phyloP scores from a whole-genome alignment of 2,797 vertebrate genomes.

The Hemibagrus guttatus region DNA sequence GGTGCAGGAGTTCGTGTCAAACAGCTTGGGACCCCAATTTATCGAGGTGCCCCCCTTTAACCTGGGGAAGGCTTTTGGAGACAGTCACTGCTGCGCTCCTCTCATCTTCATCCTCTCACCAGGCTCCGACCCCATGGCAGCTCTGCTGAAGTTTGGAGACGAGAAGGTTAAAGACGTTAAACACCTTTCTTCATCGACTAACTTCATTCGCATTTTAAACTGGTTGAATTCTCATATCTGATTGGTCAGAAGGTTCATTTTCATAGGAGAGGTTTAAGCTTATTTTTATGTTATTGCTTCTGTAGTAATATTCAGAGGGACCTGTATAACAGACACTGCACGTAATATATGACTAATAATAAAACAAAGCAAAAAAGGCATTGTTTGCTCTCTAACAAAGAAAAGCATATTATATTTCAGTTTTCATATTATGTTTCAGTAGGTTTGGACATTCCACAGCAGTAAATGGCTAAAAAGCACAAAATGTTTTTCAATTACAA shows the following conservation, averaged over 20 bases:
- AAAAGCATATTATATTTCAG: too few relatives aligned
- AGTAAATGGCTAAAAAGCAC: too few relatives aligned
- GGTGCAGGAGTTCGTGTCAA: constrained; percentile 84
- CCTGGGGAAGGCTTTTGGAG: constrained; percentile 80
- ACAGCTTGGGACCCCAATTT: constrained; percentile 78
- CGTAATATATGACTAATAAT: neutral
- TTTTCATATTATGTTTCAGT: too few relatives aligned
- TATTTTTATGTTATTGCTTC: neutral
- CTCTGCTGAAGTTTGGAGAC: constrained; percentile 85
- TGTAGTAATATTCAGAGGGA: neutral
- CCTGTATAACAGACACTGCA: neutral
- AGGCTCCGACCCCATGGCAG: constrained; percentile 85
- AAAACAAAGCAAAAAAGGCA: too few relatives aligned
- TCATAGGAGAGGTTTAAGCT: neutral
- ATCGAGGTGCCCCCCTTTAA: constrained; percentile 89
- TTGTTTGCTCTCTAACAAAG: too few relatives aligned
- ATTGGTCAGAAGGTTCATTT: neutral
- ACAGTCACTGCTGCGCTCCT: constrained; percentile 83
- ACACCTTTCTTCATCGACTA: neutral
- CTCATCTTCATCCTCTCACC: constrained; percentile 88
- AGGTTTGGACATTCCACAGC: too few relatives aligned
- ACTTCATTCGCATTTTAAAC: neutral
- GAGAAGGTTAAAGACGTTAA: constrained; percentile 75
- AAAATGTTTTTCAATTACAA: neutral
- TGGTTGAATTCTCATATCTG: neutral